Percentiles rank a stretch among this genome's conserved stretches.
Evolutionary conservation across 2,113 vertebrate species (phyloP).

Genomic region (Megaleporinus macrocephalus): DNA sequence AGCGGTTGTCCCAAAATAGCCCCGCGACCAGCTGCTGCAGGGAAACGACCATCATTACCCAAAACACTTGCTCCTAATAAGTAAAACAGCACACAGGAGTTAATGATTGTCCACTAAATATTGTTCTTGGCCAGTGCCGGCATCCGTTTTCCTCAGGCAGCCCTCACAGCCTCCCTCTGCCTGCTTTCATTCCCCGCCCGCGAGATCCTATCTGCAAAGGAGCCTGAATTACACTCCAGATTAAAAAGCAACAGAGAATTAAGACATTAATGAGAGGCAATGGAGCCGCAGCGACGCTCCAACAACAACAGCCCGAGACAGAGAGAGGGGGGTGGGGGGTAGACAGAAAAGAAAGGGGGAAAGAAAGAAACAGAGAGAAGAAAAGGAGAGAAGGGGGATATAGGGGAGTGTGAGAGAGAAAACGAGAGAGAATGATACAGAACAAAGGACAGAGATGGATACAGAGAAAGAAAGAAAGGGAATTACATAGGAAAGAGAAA

Average conservation of each 20-base stretch:
- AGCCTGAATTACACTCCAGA: conserved; percentile 57
- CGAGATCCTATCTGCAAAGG: conserved; percentile 65
- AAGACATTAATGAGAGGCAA: conserved; percentile 74
- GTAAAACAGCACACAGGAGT: conserved; percentile 59
- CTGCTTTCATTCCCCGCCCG: conserved; percentile 61
- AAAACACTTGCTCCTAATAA: conserved; percentile 57
- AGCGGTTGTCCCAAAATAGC: conserved; percentile 16
- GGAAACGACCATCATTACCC: conserved; percentile 37
- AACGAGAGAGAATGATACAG: neutral
- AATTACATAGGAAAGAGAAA: no score
- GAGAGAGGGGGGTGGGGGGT: neutral
- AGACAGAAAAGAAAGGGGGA: neutral
- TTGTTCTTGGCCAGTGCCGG: conserved; percentile 69
- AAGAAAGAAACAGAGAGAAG: neutral
- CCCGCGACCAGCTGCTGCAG: conserved; percentile 24
- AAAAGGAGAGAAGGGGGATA: neutral
- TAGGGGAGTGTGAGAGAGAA: neutral
- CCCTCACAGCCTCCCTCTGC: conserved; percentile 37
- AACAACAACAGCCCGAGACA: conserved; percentile 67
- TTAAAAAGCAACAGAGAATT: conserved; percentile 70
- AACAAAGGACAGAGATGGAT: neutral
- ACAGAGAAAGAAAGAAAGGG: neutral
- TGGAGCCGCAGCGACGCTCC: conserved; percentile 63
- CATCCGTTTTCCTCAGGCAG: conserved; percentile 53
- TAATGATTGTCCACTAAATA: conserved; percentile 62